Conservation (phyloP, 2,888 invertebrate genomes). For the Epinotia demarniana region DNA sequence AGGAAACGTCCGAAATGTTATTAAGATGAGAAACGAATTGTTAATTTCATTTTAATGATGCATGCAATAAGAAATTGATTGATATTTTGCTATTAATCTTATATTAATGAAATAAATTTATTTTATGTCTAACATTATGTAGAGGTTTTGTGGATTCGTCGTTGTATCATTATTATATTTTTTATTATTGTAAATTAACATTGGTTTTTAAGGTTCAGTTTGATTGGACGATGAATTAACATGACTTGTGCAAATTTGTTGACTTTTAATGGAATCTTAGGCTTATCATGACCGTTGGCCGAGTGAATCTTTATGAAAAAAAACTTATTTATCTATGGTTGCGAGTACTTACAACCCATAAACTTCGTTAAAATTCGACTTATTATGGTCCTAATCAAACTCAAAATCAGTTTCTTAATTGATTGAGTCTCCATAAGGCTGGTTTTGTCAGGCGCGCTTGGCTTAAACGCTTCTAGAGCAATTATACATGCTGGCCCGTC, state of each 20-base stretch:
- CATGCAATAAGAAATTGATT: constrained; percentile 80
- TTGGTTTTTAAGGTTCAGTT: constrained; percentile 40
- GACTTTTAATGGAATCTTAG: constrained; percentile 34
- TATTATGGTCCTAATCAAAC: no score
- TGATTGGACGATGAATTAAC: constrained; percentile 32
- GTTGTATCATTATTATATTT: constrained; percentile 70
- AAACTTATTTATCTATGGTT: not conserved
- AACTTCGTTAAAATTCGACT: not conserved
- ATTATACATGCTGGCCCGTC: no score
- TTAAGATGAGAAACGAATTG: constrained; percentile 68
- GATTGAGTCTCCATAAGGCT: no score
- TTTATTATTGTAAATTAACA: constrained; percentile 52
- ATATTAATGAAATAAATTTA: constrained; percentile 63
- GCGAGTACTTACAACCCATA: not conserved
- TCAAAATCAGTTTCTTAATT: no score
- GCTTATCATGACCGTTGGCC: constrained; percentile 19
- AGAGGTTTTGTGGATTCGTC: constrained; percentile 67
- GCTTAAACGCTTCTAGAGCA: no score
- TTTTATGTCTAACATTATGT: constrained; percentile 72
- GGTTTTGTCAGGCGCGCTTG: no score
- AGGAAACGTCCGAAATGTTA: constrained; percentile 75
- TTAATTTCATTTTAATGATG: constrained; percentile 75
- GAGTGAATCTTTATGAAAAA: constrained; percentile 28
- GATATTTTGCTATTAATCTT: constrained; percentile 78
- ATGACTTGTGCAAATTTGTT: constrained; percentile 34